Evolutionary conservation across 2,888 invertebrate genomes (phyloP), one percentile per base, ranked within the genome.

Genomic region (Physocephala rufipes): DNA sequence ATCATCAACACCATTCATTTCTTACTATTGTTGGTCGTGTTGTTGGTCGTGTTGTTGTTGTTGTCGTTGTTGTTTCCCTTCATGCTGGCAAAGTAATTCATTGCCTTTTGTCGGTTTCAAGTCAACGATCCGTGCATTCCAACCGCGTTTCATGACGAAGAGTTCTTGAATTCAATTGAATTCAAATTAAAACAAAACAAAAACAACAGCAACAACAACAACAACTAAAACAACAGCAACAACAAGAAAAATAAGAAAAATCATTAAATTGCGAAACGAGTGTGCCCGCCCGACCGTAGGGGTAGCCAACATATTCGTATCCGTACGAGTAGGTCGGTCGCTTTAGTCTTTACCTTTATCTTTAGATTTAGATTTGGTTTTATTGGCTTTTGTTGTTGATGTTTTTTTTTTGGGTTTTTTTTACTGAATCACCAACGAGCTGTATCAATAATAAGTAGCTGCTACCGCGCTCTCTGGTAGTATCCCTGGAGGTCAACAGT

Each of bases 401-500:
- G 19, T n/a, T 16, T 19, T 49, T 49, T 49, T 49, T 49, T 19
- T 49, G n/a, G 13, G 16, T 19, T 49, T 49, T 49, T 49, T 19
- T 49, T 49, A 16, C 5, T 49, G 16, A 5, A 16, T 49, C 19
- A 16, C n/a, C n/a, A 16, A 5, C n/a, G 16, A n/a, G 49, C 49
- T 36, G 36, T 36, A 36, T 9, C 36, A 36, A 36, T 9, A 36
- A 9, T 21, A 21, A 21, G 19, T 53, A 12, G 53, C 24, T 53
- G n/a, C 49, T 53, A 72, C 70, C 66, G 62, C 62, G 59, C n/a
- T n/a, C n/a, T n/a, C n/a, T n/a, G n/a, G 24, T 63, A 28, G 45
- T 67, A 47, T 30, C 53, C 7, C 45, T 58, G 58, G 62, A 63
- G 49, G 70, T 66, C 59, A 72, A 65, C 62, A 66, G 70, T 72